Evolutionary conservation across 2,113 vertebrate genomes (phyloP), one percentile per base, ranked within the genome.

Genomic region (Antennarius striatus): DNA sequence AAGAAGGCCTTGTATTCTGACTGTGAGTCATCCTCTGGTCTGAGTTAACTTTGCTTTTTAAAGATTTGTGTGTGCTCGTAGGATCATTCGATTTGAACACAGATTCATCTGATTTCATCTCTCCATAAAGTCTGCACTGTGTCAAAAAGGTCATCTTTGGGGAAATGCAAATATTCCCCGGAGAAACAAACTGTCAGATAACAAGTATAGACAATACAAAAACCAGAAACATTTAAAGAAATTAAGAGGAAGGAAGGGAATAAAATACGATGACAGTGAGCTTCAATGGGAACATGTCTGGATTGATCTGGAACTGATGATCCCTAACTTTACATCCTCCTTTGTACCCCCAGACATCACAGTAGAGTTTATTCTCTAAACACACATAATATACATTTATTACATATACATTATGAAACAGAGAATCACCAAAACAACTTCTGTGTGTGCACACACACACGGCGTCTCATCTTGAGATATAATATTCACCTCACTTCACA

Each of bases 111-210:
- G 22, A 22, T 22, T 1, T 22, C 9, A 42, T 69, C 48, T 63
- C 51, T 39, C 30, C 4, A 17, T 63, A 54, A 57, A 47, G 52
- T 57, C 43, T 56, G 47, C 14, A 3, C 10, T 45, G 47, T 63
- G 47, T 56, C 22, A 39, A 57, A 30, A 6, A 47, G 28, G 14
- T 45, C 17, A 30, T 17, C 9, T 17, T 30, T 0, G 1, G 1
- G 29, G 36, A 16, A 45, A 68, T 36, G 9, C 40, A 56, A n/a
- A 43, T 9, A 36, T 51, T 45, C 8, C 11, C 30, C 55, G 42
- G 3, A 56, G 17, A 48, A 3, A 11, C 46, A 40, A 51, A 39
- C 22, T 22, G 22, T 22, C 10, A 8, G 28, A 60, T 13, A 53
- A 28, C 28, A 63, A n/a, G 46, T 66, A 49, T 4, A 17, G 13